Evolutionary conservation across 2,888 invertebrate genomes (phyloP).

Genomic region (Ernsta delagoae): DNA sequence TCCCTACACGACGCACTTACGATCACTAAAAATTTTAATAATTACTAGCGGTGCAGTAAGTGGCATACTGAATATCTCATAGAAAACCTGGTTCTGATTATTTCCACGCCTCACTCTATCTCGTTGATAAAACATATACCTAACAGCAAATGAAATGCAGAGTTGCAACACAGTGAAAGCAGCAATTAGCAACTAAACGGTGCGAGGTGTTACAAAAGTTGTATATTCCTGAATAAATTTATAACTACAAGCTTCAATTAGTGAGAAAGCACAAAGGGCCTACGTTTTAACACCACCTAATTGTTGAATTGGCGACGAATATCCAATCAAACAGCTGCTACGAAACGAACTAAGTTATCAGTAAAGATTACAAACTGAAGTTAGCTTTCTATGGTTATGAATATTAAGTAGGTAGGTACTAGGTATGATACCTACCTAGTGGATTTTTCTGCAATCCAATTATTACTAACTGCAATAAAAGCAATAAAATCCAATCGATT

Average conservation of each 20-base stretch:
- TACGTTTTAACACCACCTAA: conserved; percentile 50
- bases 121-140: conserved; percentile 61
- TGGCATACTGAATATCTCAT: conserved; percentile 24
- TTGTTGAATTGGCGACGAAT: conserved; percentile 46
- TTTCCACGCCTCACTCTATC: conserved; percentile 56
- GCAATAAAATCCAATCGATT: too few relatives aligned
- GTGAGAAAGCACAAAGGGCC: conserved; percentile 76
- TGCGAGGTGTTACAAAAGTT: conserved; percentile 77
- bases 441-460: not conserved
- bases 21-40: too few relatives aligned
- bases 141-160: conserved; percentile 63
- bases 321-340: conserved; percentile 48
- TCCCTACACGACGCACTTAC: too few relatives aligned
- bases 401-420: too few relatives aligned
- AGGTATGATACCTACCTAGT: too few relatives aligned
- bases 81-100: conserved; percentile 44
- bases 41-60: conserved; percentile 2
- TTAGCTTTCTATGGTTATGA: not conserved
- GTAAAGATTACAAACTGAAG: conserved; percentile 6
- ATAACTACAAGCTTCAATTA: conserved; percentile 79
- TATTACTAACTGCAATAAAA: not conserved
- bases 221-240: conserved; percentile 76
- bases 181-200: conserved; percentile 73
- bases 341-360: conserved; percentile 26
- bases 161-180: conserved; percentile 72